These are phyloP conservation scores for Amblyraja radiata DNA, from an alignment of 2,797 vertebrate genomes.

Conservation along the genomic window DNA sequence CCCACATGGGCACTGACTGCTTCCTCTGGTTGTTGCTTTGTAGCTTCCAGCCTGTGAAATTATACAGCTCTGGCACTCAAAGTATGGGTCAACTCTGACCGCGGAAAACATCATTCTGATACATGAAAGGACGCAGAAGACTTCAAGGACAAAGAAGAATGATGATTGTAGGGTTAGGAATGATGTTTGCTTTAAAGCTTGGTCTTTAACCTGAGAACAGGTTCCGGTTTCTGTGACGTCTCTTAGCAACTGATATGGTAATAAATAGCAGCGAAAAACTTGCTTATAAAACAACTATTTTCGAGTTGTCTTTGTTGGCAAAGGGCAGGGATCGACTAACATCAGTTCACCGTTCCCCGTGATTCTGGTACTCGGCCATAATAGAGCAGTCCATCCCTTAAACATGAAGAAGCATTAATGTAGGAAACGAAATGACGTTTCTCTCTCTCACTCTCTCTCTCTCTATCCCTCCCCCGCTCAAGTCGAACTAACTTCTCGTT, in stretches of 20 bases:
- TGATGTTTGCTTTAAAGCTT: slow-evolving; percentile 75
- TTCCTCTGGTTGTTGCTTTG: background rate
- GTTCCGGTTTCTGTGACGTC: slow-evolving; percentile 55
- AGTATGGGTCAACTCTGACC: slow-evolving; percentile 73
- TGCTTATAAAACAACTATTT: background rate
- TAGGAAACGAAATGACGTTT: background rate
- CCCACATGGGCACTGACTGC: background rate
- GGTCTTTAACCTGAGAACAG: slow-evolving; percentile 59
- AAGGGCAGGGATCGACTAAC: background rate
- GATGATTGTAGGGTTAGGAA: background rate
- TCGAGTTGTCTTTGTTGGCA: background rate
- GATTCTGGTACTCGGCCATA: background rate
- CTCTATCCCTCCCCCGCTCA: too few species aligned
- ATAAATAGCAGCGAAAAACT: slow-evolving; percentile 30
- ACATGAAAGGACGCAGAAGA: slow-evolving; percentile 73
- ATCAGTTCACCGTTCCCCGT: background rate
- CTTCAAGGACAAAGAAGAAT: slow-evolving; percentile 3
- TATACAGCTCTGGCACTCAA: slow-evolving; percentile 70
- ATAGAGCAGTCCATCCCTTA: background rate
- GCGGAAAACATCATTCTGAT: slow-evolving; percentile 96
- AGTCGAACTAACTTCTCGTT: too few species aligned
- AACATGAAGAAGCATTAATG: background rate
- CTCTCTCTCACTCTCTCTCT: too few species aligned
- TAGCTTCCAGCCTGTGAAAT: slow-evolving; percentile 71
- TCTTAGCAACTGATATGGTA: slow-evolving; percentile 44